These are phyloP conservation scores for Ommatoiulus sabulosus DNA, from an alignment of 2,888 invertebrate genomes.

Conservation along the genomic window DNA sequence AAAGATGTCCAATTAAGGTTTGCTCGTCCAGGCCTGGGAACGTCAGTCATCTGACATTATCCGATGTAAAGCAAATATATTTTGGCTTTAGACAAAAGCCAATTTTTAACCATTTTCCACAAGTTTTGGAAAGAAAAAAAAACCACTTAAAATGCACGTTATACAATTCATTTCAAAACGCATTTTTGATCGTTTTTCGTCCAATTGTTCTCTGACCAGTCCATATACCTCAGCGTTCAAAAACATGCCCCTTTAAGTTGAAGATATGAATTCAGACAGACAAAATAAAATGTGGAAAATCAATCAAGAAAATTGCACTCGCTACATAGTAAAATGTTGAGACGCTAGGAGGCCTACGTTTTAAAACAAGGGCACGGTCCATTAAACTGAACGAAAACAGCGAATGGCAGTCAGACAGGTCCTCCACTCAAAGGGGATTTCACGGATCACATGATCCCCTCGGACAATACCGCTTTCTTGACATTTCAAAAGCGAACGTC, in stretches of 20 bases:
- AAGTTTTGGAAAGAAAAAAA: too few relatives aligned
- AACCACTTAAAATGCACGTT: too few relatives aligned
- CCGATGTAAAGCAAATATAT: too few relatives aligned
- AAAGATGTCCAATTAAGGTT: neutral
- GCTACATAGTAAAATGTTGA: neutral
- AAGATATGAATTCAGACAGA: neutral
- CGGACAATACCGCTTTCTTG: slow-evolving; percentile 24
- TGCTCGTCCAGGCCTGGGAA: neutral
- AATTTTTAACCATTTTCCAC: too few relatives aligned
- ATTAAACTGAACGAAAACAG: slow-evolving; percentile 41
- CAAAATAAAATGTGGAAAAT: neutral
- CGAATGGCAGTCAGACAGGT: slow-evolving; percentile 29
- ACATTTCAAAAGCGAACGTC: slow-evolving; percentile 8
- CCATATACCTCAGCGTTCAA: too few relatives aligned
- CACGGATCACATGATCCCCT: slow-evolving; percentile 26
- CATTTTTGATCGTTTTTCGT: too few relatives aligned
- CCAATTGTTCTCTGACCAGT: too few relatives aligned
- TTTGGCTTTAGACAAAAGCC: too few relatives aligned
- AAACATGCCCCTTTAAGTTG: neutral
- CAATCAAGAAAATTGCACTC: slow-evolving; percentile 18
- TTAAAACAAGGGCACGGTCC: slow-evolving; percentile 40
- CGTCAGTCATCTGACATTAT: neutral
- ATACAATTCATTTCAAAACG: too few relatives aligned
- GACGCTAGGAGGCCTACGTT: neutral
- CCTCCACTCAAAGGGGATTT: slow-evolving; percentile 7